Base-by-base conservation (phyloP, 2,797 vertebrate species). In the Galago senegalensis region DNA sequence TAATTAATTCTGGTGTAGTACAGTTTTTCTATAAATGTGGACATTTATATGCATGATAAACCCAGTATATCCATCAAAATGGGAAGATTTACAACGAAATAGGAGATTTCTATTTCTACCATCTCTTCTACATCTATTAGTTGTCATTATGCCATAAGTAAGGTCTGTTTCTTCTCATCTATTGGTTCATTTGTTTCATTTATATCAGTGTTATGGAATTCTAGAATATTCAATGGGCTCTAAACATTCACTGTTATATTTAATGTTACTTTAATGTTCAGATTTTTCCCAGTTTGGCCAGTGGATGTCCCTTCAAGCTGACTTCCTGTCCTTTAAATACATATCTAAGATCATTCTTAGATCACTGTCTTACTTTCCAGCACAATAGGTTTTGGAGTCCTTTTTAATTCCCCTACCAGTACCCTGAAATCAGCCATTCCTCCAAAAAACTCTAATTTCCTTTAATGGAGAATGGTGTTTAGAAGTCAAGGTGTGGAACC, bases 321-420 rank as follows among this genome's bases (percentile, higher is more conserved):
- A 7, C 4, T 61, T 37, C 37, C 3, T 46, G 9, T 65, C 18
- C 12, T 86, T 88, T 95, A n/a, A 86, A 37, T 23, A 17, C 34
- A 31, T 43, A 3, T 84, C 23, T 31, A 53, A 14, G 49, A 67
- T 89, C 16, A 37, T 89, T 89, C 37, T 72, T 88, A 53, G 12
- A 17, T 77, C 20, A 58, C 79, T 70, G 6, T 37, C 61, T 90
- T 81, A 72, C 27, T 86, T 77, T 49, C 73, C 3, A 86, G 12
- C 4, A 43, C 25, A 77, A 31, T 63, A 88, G 12, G 82, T 40
- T 86, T 29, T 61, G 7, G 10, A 31, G 0, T 76, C 43, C n/a
- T 84, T 96, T 91, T n/a, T 89, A 46, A 77, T 82, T 93, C 87
- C 21, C 2, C 14, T 77, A 7, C 8, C 34, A 58, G 25, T 63